Base-by-base conservation (phyloP, 2,113 vertebrate genomes). In the Eira barbara region DNA sequence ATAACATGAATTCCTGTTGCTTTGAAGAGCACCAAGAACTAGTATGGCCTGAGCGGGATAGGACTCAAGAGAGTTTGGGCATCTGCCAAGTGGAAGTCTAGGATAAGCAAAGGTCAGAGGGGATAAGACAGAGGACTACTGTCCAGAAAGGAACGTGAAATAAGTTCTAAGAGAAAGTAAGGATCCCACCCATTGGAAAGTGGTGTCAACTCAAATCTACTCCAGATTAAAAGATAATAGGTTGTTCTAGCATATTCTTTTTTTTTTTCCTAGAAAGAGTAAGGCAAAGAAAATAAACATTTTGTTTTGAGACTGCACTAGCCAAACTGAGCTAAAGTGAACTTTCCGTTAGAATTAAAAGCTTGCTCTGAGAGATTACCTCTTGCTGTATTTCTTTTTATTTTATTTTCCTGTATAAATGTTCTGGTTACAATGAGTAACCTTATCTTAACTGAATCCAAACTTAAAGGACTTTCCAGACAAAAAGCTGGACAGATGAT, bases 311-410 rank as follows among this genome's bases (percentile, higher is more conserved):
- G 93, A 93, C 49, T 59, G 14, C 7, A n/a, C 49, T 86, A 94
- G 92, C 17, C 34, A 71, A 91, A 93, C 27, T 61, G 42, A 97
- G 29, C 57, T 74, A 49, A 95, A 79, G n/a, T 91, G 17, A 61
- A 79, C 55, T 93, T 96, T 82, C 86, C 71, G 25, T 89, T 45
- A 89, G 42, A 95, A 59, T 65, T 42, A 89, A 3, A 86, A 86
- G 20, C 82, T 96, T 96, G 13, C 71, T 96, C 55, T 93, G 49
- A 93, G 82, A 81, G 85, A n/a, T 71, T 91, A 81, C 85, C 55
- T 83, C 86, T 92, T 92, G 36, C 8, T 85, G 23, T 94, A 89
- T 89, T 94, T 95, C 67, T 65, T 13, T 88, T 81, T 94, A 47
- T 3, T 91, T 76, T 94, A 80, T 69, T 91, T 76, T 80, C 34